Evolutionary conservation across 2,888 invertebrate species (phyloP), one percentile per base, ranked within the genome.

Genomic region (Dioctria linearis): DNA sequence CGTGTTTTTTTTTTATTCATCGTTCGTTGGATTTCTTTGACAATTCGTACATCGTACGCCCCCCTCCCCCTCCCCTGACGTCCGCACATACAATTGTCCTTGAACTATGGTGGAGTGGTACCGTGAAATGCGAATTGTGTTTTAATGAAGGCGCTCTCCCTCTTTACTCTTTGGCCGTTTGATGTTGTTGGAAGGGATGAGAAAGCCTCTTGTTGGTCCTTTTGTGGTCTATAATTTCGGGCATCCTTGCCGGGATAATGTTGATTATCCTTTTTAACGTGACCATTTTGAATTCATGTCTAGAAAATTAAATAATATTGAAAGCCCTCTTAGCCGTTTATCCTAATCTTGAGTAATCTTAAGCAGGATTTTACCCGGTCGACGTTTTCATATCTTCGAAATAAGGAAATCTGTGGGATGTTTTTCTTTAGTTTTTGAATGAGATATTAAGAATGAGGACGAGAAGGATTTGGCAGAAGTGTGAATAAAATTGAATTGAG

Each of bases 81-180:
- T 1, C 25, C 25, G 25, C 25, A 25, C 2, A 25, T 2, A 25
- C 1, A 25, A 25, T 25, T 75, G 40, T 42, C 51, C 25, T 49
- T 8, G 73, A 39, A 37, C 3, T 6, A 11, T 8, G 61, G 37
- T 25, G 25, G 25, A 2, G 25, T 25, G 25, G 25, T 25, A 25
- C 63, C 49, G 46, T 76, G 76, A 76, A 76, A 63, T 63, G 63
- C 51, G 76, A 76, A 76, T 76, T 76, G 76, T 76, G 76, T 76
- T 76, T 76, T 76, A 76, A 76, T 76, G 76, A 76, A 76, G 63
- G 76, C 63, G 63, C 76, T 2, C 25, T 2, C 25, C 76, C 76
- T n/a, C 63, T 76, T 76, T 76, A 76, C 76, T 63, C 76, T 76
- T 76, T 63, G 76, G 61, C 49, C 76, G 76, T 76, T 76, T 76